Evolutionary conservation across 2,113 vertebrate genomes (phyloP), one percentile per base, ranked within the genome.

Genomic region (Albula glossodonta): DNA sequence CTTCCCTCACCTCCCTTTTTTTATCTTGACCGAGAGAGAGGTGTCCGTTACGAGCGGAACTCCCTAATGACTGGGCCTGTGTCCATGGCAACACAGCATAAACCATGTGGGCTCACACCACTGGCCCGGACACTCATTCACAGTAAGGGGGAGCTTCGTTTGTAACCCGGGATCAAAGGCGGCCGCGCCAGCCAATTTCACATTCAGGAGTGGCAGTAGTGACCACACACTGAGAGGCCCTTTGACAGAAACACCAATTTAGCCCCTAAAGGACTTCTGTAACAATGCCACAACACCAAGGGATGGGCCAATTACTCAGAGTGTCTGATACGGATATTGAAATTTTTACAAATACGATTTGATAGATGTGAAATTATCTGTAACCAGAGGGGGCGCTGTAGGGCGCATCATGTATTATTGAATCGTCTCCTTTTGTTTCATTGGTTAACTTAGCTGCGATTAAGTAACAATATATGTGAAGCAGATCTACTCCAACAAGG

Each of bases 121-220:
- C 19, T 77, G 48, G 83, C 15, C 63, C 51, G 0, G n/a, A 57
- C 48, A 51, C 52, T 63, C 81, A 63, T 83, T 83, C 49, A 83
- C 52, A 60, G 15, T 19, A 13, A 57, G 53, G 31, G 81, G 63
- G 70, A 22, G 49, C 60, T 84, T 48, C 50, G 25, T 84, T 84
- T 84, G n/a, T n/a, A 52, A 77, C 50, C 83, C 22, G 25, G 25
- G 83, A 84, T 84, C 50, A 66, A 84, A 63, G 83, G 51, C 66
- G 25, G 7, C 7, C 2, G 0, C 7, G 10, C 22, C 70, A 80
- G 41, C 13, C 19, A 80, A 17, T 80, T 80, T 80, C 41, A 80
- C 78, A 80, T 50, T 17, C 13, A 70, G 63, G 70, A 74, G n/a
- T 25, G 70, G 70, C 10, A 5, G 70, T 1, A 13, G 70, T 25